These are phyloP conservation scores for Dufourea novaeangliae DNA, from an alignment of 1,140 invertebrate species.

Conservation along the genomic window DNA sequence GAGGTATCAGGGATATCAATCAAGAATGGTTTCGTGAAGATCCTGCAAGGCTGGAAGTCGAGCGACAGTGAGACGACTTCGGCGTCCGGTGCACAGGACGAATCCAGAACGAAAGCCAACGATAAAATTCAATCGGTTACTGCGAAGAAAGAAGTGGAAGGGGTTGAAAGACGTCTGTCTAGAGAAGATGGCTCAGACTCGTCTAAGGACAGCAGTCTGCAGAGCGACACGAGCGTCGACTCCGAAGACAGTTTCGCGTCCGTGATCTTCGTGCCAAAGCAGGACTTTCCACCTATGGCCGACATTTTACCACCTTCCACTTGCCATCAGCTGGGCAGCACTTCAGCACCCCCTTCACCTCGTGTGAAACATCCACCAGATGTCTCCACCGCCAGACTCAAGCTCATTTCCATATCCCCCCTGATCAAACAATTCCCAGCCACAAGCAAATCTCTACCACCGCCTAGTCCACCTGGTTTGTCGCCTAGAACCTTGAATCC, in stretches of 20 bases:
- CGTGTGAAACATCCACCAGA: conserved; percentile 79
- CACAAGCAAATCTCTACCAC: conserved; percentile 74
- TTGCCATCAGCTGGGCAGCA: conserved; percentile 69
- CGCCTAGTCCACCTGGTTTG: conserved; percentile 74
- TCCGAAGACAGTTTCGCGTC: conserved; percentile 96
- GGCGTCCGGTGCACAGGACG: conserved; percentile 23
- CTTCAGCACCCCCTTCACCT: conserved; percentile 57
- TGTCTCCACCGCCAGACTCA: conserved; percentile 68
- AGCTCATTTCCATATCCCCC: conserved; percentile 76
- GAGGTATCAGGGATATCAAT: conserved; percentile 87
- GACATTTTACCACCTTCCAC: conserved; percentile 37
- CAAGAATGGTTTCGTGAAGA: conserved; percentile 87
- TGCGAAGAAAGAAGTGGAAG: conserved; percentile 72
- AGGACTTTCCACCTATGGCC: conserved; percentile 68
- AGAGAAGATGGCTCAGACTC: conserved; percentile 94
- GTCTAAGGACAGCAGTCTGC: conserved; percentile 94
- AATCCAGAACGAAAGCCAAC: conserved; percentile 26
- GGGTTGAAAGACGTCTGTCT: conserved; percentile 84
- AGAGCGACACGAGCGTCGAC: conserved; percentile 95
- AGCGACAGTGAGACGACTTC: conserved; percentile 81
- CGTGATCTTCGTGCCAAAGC: conserved; percentile 92
- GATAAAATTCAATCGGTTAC: conserved; percentile 65
- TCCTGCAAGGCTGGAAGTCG: conserved; percentile 88
- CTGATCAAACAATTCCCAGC: conserved; percentile 77
- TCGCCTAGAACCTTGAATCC: conserved; percentile 63